phyloP scores from a whole-genome alignment of 2,797 vertebrate species.

The Karalla daura region DNA sequence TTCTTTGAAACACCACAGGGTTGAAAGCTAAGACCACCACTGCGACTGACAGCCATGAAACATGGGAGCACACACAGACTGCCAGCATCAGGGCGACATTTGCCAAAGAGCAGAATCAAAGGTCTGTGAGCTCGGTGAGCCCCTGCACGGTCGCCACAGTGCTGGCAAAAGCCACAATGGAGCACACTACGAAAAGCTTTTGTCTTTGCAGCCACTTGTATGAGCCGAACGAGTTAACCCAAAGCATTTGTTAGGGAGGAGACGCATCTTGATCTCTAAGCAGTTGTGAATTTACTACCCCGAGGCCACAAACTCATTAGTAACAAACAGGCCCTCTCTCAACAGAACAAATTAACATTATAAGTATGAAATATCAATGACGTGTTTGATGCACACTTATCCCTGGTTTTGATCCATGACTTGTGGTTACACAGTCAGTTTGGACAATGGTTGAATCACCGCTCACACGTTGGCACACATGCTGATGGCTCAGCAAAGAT shows the following conservation, averaged over 20 bases:
- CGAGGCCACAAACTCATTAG: slow-evolving; percentile 47
- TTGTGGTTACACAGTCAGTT: slow-evolving; percentile 47
- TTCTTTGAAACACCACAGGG: slow-evolving; percentile 57
- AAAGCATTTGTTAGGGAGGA: slow-evolving; percentile 63
- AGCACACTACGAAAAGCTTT: slow-evolving; percentile 33
- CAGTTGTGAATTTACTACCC: slow-evolving; percentile 42
- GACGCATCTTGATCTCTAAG: slow-evolving; percentile 52
- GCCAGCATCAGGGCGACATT: slow-evolving; percentile 52
- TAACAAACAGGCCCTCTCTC: slow-evolving; percentile 35
- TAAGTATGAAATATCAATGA: slow-evolving; percentile 36
- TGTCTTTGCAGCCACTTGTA: slow-evolving; percentile 21
- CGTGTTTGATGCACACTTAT: slow-evolving; percentile 19
- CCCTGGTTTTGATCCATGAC: slow-evolving; percentile 35
- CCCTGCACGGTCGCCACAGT: slow-evolving; percentile 24
- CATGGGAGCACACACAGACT: slow-evolving; percentile 25
- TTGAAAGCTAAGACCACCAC: slow-evolving; percentile 61
- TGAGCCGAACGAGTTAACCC: slow-evolving; percentile 56
- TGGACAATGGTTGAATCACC: slow-evolving; percentile 42
- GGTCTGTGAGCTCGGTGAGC: slow-evolving; percentile 27
- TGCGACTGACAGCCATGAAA: slow-evolving; percentile 68
- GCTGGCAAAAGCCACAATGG: slow-evolving; percentile 27
- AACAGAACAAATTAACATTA: slow-evolving; percentile 38
- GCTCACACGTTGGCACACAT: slow-evolving; percentile 27
- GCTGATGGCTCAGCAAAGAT: slow-evolving; percentile 21
- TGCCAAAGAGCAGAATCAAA: slow-evolving; percentile 56